phyloP scores from a whole-genome alignment of 2,888 invertebrate genomes.

The Xestia xanthographa region DNA sequence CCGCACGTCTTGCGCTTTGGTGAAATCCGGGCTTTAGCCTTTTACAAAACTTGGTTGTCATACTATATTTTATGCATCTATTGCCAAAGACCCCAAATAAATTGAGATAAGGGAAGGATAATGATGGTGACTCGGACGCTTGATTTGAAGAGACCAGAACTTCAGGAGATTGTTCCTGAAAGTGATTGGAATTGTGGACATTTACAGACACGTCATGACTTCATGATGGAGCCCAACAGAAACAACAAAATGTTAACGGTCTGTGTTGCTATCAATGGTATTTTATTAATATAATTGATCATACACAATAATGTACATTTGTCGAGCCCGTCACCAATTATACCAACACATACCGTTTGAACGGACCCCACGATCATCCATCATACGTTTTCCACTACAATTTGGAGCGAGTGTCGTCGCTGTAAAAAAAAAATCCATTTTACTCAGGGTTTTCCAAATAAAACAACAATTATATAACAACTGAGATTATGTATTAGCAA shows the following conservation, averaged over 20 bases:
- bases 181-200: not conserved
- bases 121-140: too few species aligned
- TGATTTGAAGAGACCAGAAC: not conserved
- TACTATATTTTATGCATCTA: not conserved
- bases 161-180: not conserved
- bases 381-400: constrained; percentile 65
- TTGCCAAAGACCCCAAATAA: not conserved
- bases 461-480: constrained; percentile 71
- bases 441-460: constrained; percentile 56
- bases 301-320: constrained; percentile 32
- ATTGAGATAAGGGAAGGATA: not conserved
- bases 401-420: constrained; percentile 75
- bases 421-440: constrained; percentile 69
- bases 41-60: not conserved
- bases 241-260: constrained; percentile 49
- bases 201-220: not conserved
- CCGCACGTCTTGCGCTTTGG: not conserved
- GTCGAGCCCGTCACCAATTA: constrained; percentile 66
- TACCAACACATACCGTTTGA: constrained; percentile 70
- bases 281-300: constrained; percentile 43
- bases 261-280: constrained; percentile 68
- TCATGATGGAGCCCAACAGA: not conserved
- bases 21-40: not conserved
- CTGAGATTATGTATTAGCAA: constrained; percentile 72
- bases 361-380: not conserved